Evolutionary conservation across 1,140 invertebrate species (phyloP), one percentile per base, ranked within the genome.

Genomic region (Mycetomoellerius zeteki): DNA sequence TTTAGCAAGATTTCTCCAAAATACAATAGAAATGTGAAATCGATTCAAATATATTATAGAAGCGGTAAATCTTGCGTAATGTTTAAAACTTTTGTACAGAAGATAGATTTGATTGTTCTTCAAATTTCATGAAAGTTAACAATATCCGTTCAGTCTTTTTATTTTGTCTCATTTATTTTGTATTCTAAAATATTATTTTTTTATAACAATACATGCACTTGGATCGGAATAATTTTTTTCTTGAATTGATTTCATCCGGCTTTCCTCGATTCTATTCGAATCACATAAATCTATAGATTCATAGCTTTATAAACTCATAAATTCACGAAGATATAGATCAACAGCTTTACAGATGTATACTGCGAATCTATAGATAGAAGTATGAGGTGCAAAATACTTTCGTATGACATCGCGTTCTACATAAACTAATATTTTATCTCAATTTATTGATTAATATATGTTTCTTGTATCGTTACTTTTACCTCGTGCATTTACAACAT

Each of bases 221-320:
- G 24, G 10, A 27, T 30, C 6, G 8, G 21, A 84, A 84, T 84
- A 60, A 84, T 75, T 60, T 84, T 73, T 84, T 62, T 19, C 37
- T 84, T 72, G 21, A 78, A 50, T 50, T 21, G 21, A 71, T 82
- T 47, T n/a, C 37, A 60, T 47, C 54, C 54, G 54, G 80, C 69
- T 64, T 60, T 73, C 6, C n/a, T 10, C 80, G 43, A 84, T 75
- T 72, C 54, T 47, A 82, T 73, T 75, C 80, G 27, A 50, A 60
- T 75, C 69, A 50, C 65, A 84, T 84, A 84, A 84, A 84, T 84
- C 80, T 84, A 75, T 75, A 84, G 80, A 84, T 84, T 33, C 69
- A 33, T 84, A 84, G 69, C 69, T 84, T 84, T 84, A 84, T 84
- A 84, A 84, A 84, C 80, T 84, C 69, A 84, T 84, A 84, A 84